Base-by-base conservation (phyloP, 2,888 invertebrate genomes). In the Amitus sp. region DNA sequence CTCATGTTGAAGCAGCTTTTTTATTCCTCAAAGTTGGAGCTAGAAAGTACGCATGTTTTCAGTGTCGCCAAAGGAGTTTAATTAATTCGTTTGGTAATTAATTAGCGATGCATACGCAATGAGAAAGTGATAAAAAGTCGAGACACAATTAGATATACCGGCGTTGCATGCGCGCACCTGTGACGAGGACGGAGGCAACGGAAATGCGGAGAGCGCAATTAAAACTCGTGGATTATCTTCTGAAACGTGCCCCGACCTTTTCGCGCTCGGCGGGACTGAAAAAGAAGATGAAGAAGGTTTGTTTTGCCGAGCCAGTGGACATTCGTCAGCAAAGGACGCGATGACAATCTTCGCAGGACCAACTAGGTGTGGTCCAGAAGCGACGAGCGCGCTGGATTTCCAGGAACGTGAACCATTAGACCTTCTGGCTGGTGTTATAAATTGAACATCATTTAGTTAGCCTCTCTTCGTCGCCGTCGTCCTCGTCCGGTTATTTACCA, bases 371-470 rank as follows among this genome's bases (percentile, higher is more conserved):
- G 81, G 80, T 79, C 79, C 79, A 64, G 47, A 47, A 73, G 73
- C 76, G 76, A 71, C 72, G 73, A 72, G 74, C 70, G n/a, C n/a
- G 72, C 66, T 72, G 75, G 76, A 78, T 78, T 81, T 82, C 81
- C 82, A 80, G 68, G 82, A 81, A 82, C 80, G 81, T 75, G 77
- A 79, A 77, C 81, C 81, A 79, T 82, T 82, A 82, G 79, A 78
- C 78, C 78, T 74, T 78, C 74, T 73, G 74, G 72, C 76, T 80
- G 79, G 81, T 78, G 80, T 82, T 82, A 82, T 82, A 82, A 82
- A 82, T 82, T 80, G 78, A 80, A 81, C 81, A 82, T 82, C 80
- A 80, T 82, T 82, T 81, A 82, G 81, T 82, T 82, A 82, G 82
- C 80, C 76, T 71, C 77, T 72, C 73, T 72, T 68, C 71, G 69